Base-by-base conservation (phyloP, 2,113 vertebrate species). In the human region DNA sequence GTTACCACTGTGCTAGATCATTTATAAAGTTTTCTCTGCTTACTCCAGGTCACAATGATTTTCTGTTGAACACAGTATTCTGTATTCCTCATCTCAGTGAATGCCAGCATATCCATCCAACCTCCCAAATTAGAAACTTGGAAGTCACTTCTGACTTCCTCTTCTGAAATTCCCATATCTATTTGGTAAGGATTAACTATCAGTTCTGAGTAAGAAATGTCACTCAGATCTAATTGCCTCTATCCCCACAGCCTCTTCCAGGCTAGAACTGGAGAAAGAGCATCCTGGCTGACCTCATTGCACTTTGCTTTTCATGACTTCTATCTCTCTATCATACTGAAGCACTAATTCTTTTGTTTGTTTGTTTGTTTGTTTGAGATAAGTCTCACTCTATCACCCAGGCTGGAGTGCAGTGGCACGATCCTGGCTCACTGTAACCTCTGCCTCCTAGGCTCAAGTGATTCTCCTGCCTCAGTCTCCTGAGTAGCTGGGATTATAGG, bases 141-240 rank as follows among this genome's bases (percentile, higher is more conserved):
- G 55, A 70, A 85, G 59, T 85, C 64, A 93, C 70, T 81, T 81
- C 73, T 64, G 25, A 78, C 59, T 89, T n/a, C 55, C 78, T 83
- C 66, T 96, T 78, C 30, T 82, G 73, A 96, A 97, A 95, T 89
- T 40, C 90, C 82, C 22, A 38, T 12, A 68, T 50, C 27, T 50
- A 66, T 59, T 52, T 66, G 76, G 55, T 66, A 35, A 55, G 57
- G 72, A 80, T 70, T 43, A 68, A 81, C 45, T 55, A 18, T 90
- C 45, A 50, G 80, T 55, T 90, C 45, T 82, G 40, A n/a, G 91
- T 95, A n/a, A 79, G 89, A 90, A 90, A 95, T 30, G 45, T 57
- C 57, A 48, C 50, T 89, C 38, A 59, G n/a, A 64, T 89, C 52
- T 85, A 16, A 27, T 30, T 87, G 43, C 40, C 32, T 59, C 38